Evolutionary conservation across 2,113 vertebrate genomes (phyloP).

Genomic region (Bothrops jararaca): DNA sequence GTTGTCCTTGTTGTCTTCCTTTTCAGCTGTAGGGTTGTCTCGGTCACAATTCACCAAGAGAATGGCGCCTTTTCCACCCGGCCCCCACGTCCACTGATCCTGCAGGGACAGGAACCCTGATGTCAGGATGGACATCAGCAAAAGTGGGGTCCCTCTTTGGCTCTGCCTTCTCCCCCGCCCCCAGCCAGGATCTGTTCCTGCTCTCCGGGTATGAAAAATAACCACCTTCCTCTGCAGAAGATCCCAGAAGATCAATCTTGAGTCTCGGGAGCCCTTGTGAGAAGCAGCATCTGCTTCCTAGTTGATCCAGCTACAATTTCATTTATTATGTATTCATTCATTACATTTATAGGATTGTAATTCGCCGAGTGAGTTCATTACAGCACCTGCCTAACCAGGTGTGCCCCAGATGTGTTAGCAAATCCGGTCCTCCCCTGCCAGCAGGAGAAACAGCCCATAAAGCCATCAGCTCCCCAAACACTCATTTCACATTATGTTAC

Average conservation of each 20-base stretch:
- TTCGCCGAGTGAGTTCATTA: background rate
- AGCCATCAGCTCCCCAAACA: background rate
- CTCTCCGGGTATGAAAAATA: background rate
- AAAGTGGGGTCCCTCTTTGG: background rate
- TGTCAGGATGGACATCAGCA: background rate
- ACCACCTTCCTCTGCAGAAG: background rate
- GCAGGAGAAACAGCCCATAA: background rate
- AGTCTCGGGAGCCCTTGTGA: background rate
- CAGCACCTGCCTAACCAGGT: background rate
- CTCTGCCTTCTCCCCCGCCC: too few relatives aligned
- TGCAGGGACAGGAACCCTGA: slow-evolving; percentile 34
- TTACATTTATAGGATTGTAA: background rate
- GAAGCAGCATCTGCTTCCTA: background rate
- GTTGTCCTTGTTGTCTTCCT: background rate
- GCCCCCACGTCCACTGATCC: slow-evolving; percentile 84
- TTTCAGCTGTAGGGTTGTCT: accelerated
- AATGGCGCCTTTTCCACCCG: slow-evolving; percentile 79
- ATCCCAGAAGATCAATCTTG: background rate
- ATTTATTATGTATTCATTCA: background rate
- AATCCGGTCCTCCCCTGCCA: background rate
- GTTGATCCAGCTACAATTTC: background rate
- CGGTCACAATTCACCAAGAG: slow-evolving; percentile 84
- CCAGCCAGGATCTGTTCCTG: background rate
- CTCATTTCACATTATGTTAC: background rate
- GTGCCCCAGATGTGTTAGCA: background rate